Base-by-base conservation (phyloP, 2,888 invertebrate genomes). In the Mactromeris polynyma region DNA sequence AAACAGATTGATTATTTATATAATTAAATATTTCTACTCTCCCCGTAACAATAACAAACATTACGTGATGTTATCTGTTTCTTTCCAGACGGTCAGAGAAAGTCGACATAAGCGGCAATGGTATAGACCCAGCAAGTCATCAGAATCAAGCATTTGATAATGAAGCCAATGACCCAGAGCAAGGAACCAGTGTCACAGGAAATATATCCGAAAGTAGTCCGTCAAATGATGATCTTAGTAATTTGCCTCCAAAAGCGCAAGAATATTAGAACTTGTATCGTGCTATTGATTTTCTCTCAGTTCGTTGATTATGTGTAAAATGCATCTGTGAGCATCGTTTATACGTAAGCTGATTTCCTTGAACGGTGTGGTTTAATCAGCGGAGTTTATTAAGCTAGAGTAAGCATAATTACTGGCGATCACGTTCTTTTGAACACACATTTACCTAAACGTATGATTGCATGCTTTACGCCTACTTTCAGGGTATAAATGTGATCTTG, bases 71-170 rank as follows among this genome's bases (percentile, higher is more conserved):
- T 42, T 42, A 51, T 51, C 14, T 51, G 1, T 54, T n/a, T 79
- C 31, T 4, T 87, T 87, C 36, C 54, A 87, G 86, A 33, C 86
- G 84, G 2, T 77, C 80, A 19, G 90, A 85, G 33, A 90, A 90
- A 69, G 86, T 81, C 9, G 78, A 90, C 21, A 86, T 90, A n/a
- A 88, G 79, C n/a, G 83, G 78, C 4, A 78, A 81, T 38, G 73
- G 42, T 19, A 33, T 82, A 19, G 88, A 85, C 21, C 80, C 87
- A 36, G 40, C 54, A 9, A 84, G 38, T 40, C 90, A 90, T 40
- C 85, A 86, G 42, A 90, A 90, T 54, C 73, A 46, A 40, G 90
- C 82, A 38, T 88, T 69, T 82, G 90, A 90, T 42, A 87, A 38
- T 38, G 77, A 82, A 33, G 79, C 79, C 6, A 81, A 40, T 4